Evolutionary conservation across 2,113 vertebrate species (phyloP).

Genomic region (Coregonus clupeaformis): DNA sequence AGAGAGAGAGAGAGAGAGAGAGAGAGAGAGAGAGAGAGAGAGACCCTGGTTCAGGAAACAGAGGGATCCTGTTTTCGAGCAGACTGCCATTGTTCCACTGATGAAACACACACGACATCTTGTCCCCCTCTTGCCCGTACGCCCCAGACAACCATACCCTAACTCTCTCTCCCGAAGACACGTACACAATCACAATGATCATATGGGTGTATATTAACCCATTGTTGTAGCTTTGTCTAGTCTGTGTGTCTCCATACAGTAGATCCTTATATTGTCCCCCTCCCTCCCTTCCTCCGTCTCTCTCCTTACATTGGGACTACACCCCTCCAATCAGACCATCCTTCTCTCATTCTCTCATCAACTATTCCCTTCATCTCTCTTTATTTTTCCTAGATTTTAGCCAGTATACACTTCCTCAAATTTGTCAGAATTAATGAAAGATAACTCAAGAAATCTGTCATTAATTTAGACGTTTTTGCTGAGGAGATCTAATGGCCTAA

Average conservation of each 20-base stretch:
- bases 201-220: slow-evolving; percentile 35
- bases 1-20: too few relatives aligned
- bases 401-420: too few relatives aligned
- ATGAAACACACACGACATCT: slow-evolving; percentile 22
- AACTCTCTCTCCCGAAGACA: not conserved
- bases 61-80: slow-evolving; percentile 76
- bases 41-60: slow-evolving; percentile 69
- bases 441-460: too few relatives aligned
- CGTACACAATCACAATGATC: slow-evolving; percentile 27
- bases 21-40: not conserved
- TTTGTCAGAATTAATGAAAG: too few relatives aligned
- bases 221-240: slow-evolving; percentile 10
- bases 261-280: slow-evolving; percentile 27
- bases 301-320: not conserved
- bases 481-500: too few relatives aligned
- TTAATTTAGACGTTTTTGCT: too few relatives aligned
- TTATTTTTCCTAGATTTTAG: too few relatives aligned
- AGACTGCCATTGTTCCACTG: slow-evolving; percentile 70
- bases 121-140: slow-evolving; percentile 11
- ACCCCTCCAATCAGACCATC: too few relatives aligned
- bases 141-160: slow-evolving; percentile 15
- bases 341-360: too few relatives aligned
- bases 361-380: too few relatives aligned
- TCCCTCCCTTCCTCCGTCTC: not conserved
- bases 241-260: slow-evolving; percentile 39